A percentile compares a stretch with the other conserved stretches of the same genome.
Evolutionary conservation across 2,888 invertebrate species (phyloP).

Genomic region (Drosophila stalkeri): DNA sequence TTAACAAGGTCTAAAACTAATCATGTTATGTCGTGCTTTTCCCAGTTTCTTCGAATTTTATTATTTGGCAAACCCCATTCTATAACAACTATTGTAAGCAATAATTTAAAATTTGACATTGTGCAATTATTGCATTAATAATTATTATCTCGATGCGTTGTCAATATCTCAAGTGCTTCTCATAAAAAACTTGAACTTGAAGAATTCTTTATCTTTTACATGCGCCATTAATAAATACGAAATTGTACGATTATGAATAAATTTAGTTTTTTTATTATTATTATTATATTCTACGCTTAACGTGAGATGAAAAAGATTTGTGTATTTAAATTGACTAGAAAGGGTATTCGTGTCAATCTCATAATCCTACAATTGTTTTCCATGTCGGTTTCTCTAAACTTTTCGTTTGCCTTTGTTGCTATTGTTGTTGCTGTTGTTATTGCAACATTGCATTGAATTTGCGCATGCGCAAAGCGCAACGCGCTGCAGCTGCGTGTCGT

Average conservation of each 20-base stretch:
- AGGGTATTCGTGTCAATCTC: slow-evolving; percentile 27
- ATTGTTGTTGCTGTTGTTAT: slow-evolving; percentile 15
- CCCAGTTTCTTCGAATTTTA: neutral
- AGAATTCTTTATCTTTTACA: no score
- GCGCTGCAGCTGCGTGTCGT: slow-evolving; percentile 45
- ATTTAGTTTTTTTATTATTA: no score
- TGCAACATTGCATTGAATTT: slow-evolving; percentile 37
- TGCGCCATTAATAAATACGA: neutral
- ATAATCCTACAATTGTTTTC: neutral
- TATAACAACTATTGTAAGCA: neutral
- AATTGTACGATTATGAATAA: neutral
- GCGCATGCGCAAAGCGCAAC: slow-evolving; percentile 43
- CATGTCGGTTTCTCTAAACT: slow-evolving; percentile 3
- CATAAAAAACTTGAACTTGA: neutral
- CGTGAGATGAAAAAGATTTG: no score
- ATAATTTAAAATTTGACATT: neutral
- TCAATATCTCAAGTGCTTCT: neutral
- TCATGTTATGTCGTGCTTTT: neutral
- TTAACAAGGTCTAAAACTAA: neutral
- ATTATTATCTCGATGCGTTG: no score
- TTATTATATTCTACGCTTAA: no score
- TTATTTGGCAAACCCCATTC: neutral
- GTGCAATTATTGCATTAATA: neutral
- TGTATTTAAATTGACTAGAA: neutral
- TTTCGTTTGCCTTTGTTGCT: slow-evolving; percentile 6